Conservation (phyloP, 2,888 invertebrate genomes). For the Cephus pulcher region DNA sequence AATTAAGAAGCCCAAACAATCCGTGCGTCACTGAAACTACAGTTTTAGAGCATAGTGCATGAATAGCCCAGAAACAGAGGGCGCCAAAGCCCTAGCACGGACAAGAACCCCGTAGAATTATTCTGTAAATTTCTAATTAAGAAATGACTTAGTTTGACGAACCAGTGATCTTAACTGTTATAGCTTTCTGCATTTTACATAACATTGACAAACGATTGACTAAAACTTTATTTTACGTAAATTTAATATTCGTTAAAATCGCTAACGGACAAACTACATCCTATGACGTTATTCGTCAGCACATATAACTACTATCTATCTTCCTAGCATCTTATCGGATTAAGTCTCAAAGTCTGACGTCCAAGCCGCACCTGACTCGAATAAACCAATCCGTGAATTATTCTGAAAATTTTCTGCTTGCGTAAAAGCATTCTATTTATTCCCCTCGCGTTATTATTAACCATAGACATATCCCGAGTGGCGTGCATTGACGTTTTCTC, state of each 20-base stretch:
- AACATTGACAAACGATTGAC: neutral
- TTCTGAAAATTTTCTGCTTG: neutral
- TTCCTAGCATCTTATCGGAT: neutral
- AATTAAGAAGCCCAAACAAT: neutral
- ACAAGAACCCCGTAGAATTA: neutral
- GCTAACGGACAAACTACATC: neutral
- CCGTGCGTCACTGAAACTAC: neutral
- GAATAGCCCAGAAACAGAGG: neutral
- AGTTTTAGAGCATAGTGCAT: neutral
- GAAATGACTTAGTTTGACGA: neutral
- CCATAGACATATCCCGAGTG: neutral
- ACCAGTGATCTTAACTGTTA: neutral
- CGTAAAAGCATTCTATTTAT: conserved; percentile 5
- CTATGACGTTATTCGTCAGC: neutral
- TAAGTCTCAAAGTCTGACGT: neutral
- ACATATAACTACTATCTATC: neutral
- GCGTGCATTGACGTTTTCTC: neutral
- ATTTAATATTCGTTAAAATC: neutral
- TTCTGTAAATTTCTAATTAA: neutral
- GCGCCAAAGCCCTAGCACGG: neutral
- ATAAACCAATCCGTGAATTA: neutral
- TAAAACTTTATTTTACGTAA: neutral
- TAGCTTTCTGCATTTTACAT: neutral
- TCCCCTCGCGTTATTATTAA: neutral
- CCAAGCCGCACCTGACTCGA: neutral